Evolutionary conservation across 2,888 invertebrate genomes (phyloP).

Genomic region (Eurois occulta): DNA sequence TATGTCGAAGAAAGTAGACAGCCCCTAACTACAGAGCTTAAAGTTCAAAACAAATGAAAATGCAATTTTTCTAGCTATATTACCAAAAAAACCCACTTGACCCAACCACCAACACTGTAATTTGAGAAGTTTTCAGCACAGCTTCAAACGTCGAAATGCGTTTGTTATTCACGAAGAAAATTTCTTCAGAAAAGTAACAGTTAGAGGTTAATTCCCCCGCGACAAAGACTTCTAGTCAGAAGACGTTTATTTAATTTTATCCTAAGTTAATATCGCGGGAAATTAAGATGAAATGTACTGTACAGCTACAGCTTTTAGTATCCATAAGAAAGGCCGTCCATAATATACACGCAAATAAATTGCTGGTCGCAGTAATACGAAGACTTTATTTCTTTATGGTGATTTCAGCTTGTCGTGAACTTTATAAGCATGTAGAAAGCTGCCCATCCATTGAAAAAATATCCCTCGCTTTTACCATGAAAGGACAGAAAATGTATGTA

Average conservation of each 20-base stretch:
- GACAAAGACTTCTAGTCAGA: constrained; percentile 15
- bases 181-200: constrained; percentile 23
- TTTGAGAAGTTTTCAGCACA: constrained; percentile 1
- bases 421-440: background rate
- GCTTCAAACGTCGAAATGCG: constrained; percentile 7
- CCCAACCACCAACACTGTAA: background rate
- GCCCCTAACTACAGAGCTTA: background rate
- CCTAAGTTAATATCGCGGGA: background rate
- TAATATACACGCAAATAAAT: background rate
- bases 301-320: background rate
- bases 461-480: background rate
- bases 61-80: constrained; percentile 12
- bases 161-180: constrained; percentile 38
- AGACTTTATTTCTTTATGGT: background rate
- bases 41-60: constrained; percentile 9
- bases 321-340: background rate
- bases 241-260: constrained; percentile 10
- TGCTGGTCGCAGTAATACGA: background rate
- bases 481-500: background rate
- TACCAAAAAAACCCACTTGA: background rate
- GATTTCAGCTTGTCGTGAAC: constrained; percentile 8
- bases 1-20: constrained; percentile 31
- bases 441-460: background rate
- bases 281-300: background rate
- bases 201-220: constrained; percentile 37